phyloP scores from a whole-genome alignment of 2,797 vertebrate genomes.

The Hippopotamyrus pictus region DNA sequence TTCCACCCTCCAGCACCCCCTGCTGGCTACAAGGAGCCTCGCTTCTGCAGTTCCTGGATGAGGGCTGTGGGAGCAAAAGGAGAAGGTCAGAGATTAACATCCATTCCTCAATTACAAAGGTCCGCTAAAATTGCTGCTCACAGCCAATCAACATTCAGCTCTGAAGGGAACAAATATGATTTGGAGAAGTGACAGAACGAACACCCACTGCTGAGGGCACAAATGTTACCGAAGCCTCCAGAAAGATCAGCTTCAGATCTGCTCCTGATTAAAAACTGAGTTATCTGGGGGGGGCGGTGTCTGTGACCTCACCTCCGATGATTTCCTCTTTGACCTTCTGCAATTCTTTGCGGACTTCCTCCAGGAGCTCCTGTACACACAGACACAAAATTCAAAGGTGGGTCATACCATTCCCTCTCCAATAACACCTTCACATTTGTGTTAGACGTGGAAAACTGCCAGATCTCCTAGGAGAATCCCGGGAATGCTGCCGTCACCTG shows the following conservation, averaged over 20 bases:
- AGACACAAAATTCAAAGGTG: neutral
- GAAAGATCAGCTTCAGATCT: neutral
- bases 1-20: neutral
- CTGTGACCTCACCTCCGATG: slow-evolving; percentile 60
- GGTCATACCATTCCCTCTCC: neutral
- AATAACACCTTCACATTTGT: neutral
- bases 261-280: neutral
- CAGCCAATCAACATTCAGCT: neutral
- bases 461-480: neutral
- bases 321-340: slow-evolving; percentile 83
- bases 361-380: slow-evolving; percentile 70
- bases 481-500: slow-evolving; percentile 52
- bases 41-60: slow-evolving; percentile 63
- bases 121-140: neutral
- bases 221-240: neutral
- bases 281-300: neutral
- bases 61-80: slow-evolving; percentile 55
- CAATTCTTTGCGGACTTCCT: slow-evolving; percentile 75
- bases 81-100: neutral
- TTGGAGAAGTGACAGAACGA: neutral
- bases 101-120: neutral
- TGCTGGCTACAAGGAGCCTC: slow-evolving; percentile 44
- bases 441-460: neutral
- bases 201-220: neutral
- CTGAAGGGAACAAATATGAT: neutral